Evolutionary conservation across 2,888 invertebrate species (phyloP), one percentile per base, ranked within the genome.

Genomic region (Tenthredo notha): DNA sequence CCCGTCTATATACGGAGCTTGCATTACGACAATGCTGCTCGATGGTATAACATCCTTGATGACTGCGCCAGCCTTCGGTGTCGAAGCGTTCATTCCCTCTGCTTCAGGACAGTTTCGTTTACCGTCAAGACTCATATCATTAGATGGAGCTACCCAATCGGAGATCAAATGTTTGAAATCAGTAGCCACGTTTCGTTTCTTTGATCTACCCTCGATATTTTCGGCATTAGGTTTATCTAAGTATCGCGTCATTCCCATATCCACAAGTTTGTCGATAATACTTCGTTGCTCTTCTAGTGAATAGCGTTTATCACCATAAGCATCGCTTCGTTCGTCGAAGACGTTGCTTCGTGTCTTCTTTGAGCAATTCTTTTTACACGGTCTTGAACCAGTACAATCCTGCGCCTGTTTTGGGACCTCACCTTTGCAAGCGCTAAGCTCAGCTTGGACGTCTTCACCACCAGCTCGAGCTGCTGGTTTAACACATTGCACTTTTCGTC

Each of bases 401-500:
- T 88, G 88, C n/a, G 87, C 78, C 37, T 92, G 91, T 3, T 84
- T 89, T 0, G 92, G 92, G 33, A 88, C 88, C 9, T 86, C 85
- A 72, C 91, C 92, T 72, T 88, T 90, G 85, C 92, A 92, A 2
- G 89, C 88, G 43, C 88, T 86, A 2, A 91, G 87, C 85, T 90
- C 88, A 0, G 91, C 86, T 50, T 91, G 90, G 9, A 94, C 92
- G 86, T 94, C 94, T 72, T 94, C 94, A 12, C 93, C 93, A 0
- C 94, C 94, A 0, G 91, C 78, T 77, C 90, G 92, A 0, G 94
- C 92, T 2, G 94, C 92, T 86, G 94, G 94, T 75, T 92, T 91
- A 0, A 95, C 93, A 87, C 95, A 95, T 84, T 94, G 94, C 15
- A 95, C 94, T 86, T 94, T 93, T 6, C 95, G 92, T 43, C 90